A percentile compares a stretch with the other conserved stretches of the same genome.
phyloP scores from a whole-genome alignment of 2,113 vertebrate genomes.

The Ageneiosus marmoratus region DNA sequence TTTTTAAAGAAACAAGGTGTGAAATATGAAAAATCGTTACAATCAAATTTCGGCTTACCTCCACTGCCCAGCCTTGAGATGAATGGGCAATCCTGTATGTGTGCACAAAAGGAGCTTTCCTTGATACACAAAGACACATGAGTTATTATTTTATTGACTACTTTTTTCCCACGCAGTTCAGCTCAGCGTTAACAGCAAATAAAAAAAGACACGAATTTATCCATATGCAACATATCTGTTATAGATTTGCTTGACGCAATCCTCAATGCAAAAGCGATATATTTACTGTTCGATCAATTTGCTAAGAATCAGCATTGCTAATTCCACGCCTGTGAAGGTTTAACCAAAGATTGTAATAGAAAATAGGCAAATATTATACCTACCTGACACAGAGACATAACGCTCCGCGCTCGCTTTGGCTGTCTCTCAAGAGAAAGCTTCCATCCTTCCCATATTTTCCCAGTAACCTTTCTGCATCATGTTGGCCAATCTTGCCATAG shows the following conservation, averaged over 20 bases:
- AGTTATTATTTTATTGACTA: background rate
- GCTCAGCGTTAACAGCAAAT: too few species aligned
- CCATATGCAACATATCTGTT: background rate
- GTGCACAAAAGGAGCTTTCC: slow-evolving; percentile 64
- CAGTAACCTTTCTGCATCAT: slow-evolving; percentile 65
- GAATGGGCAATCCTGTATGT: slow-evolving; percentile 61
- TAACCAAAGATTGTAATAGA: background rate
- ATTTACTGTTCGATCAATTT: background rate
- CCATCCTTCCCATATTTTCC: slow-evolving; percentile 67
- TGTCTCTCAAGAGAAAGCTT: slow-evolving; percentile 73
- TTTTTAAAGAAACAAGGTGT: background rate
- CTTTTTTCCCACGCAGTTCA: background rate
- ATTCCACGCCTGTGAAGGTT: background rate
- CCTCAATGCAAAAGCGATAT: background rate
- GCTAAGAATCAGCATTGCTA: background rate
- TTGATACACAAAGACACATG: slow-evolving; percentile 32
- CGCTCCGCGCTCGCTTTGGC: slow-evolving; percentile 63
- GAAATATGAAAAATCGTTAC: background rate
- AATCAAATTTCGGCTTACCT: slow-evolving; percentile 47
- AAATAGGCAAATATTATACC: slow-evolving; percentile 23
- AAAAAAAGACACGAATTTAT: too few species aligned
- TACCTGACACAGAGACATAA: slow-evolving; percentile 76
- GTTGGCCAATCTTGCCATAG: slow-evolving; percentile 64
- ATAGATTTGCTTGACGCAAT: background rate
- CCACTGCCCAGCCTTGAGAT: slow-evolving; percentile 54